Conservation (phyloP, 2,888 invertebrate species). For the Athalia rosae region DNA sequence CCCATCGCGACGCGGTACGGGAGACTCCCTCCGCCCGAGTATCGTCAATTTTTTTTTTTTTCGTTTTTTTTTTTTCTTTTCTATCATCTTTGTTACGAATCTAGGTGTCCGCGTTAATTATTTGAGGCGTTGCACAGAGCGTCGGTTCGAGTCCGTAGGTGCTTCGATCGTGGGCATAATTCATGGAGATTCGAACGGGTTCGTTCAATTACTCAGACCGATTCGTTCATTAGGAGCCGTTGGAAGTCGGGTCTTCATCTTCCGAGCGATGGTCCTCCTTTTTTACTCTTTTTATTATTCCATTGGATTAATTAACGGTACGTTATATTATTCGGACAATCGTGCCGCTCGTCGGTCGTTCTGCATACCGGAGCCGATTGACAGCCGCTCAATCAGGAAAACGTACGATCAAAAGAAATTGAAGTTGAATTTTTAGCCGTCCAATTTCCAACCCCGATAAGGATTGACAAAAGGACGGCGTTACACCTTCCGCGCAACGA, state of each 20-base stretch:
- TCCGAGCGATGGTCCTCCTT: neutral
- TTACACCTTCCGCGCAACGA: neutral
- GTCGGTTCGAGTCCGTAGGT: too few species aligned
- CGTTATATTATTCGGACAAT: constrained; percentile 10
- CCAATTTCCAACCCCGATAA: constrained; percentile 41
- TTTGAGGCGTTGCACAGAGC: too few species aligned
- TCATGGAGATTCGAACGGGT: neutral
- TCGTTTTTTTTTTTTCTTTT: too few species aligned
- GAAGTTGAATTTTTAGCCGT: constrained; percentile 5
- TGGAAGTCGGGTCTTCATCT: neutral
- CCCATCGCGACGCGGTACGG: too few species aligned
- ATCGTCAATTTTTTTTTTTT: too few species aligned
- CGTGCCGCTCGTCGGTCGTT: constrained; percentile 4
- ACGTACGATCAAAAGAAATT: constrained; percentile 14
- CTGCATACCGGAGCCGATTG: constrained; percentile 36
- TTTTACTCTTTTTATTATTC: neutral
- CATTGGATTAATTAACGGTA: constrained; percentile 27
- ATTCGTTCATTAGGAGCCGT: neutral
- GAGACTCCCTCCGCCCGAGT: too few species aligned
- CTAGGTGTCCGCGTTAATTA: too few species aligned
- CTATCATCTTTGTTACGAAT: too few species aligned
- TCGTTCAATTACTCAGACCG: constrained; percentile 8
- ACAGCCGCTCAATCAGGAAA: constrained; percentile 33
- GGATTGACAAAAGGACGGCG: constrained; percentile 22
- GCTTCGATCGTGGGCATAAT: too few species aligned